Evolutionary conservation across 2,797 vertebrate genomes (phyloP), one percentile per base, ranked within the genome.

Genomic region (Lagorchestes hirsutus): DNA sequence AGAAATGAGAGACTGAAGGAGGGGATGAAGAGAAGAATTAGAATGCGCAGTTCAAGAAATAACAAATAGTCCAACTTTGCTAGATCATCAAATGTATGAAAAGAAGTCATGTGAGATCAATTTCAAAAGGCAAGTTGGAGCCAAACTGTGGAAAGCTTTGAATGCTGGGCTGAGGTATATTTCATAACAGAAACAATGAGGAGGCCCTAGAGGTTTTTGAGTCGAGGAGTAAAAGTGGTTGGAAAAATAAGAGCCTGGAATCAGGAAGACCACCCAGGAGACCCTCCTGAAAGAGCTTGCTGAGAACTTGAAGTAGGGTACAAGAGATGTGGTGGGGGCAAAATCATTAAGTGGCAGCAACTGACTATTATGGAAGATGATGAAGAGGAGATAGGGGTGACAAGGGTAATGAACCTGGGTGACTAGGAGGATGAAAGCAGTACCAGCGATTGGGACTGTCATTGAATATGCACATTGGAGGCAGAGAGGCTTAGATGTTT

Each of bases 391-490:
- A 67, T 4, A 16, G 5, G 34, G 62, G 16, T 16, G 34, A 67
- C 62, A n/a, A 67, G n/a, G 62, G 14, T 67, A n/a, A 18, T 40
- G 16, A 74, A 40, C n/a, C 16, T 22, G 34, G 67, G 34, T 74
- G n/a, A 74, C 28, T 40, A 9, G 5, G n/a, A 74, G 1, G 16
- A 40, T 74, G 67, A 22, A 40, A n/a, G n/a, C 67, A 40, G 0
- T 74, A 40, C 62, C 16, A 10, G 52, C 10, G 0, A 31, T 29
- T 34, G 29, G 58, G 6, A 14, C 0, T 90, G 90, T 90, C 40
- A 92, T 22, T 93, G 92, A 87, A 93, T 11, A 94, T n/a, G 94
- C 40, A 62, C n/a, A 95, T 94, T 56, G 34, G 93, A 95, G 34
- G 62, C 16, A 55, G 96, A 93, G 28, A 34, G 28, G 18, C 46